These are phyloP conservation scores for Heteropelma amictum DNA, from an alignment of 2,888 invertebrate species.

Conservation along the genomic window DNA sequence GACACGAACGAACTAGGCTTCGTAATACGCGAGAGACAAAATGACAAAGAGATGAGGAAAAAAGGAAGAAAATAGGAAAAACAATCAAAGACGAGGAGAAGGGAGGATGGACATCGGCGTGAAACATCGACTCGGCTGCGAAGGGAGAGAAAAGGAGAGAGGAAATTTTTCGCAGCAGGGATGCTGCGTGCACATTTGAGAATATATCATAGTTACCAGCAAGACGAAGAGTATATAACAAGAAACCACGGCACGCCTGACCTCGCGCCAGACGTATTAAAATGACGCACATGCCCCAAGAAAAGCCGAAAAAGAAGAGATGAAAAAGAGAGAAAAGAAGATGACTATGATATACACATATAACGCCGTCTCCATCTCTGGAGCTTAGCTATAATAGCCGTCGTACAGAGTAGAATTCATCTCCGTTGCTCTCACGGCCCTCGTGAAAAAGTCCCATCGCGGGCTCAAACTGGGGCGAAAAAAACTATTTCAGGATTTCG, in stretches of 20 bases:
- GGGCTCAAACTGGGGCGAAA: conserved; percentile 3
- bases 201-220: conserved; percentile 12
- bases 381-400: conserved; percentile 13
- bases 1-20: conserved; percentile 51
- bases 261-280: conserved; percentile 76
- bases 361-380: neutral
- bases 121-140: conserved; percentile 57
- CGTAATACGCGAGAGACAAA: conserved; percentile 37
- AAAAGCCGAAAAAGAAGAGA: conserved; percentile 35
- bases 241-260: conserved; percentile 70
- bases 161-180: conserved; percentile 18
- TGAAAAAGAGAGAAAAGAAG: conserved; percentile 16
- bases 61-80: conserved; percentile 27
- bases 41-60: conserved; percentile 33
- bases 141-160: conserved; percentile 34
- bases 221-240: conserved; percentile 57
- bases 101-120: conserved; percentile 56
- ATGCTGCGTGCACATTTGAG: conserved; percentile 17
- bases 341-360: conserved; percentile 1
- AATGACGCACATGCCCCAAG: conserved; percentile 69
- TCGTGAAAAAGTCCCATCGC: conserved; percentile 36
- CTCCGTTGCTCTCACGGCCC: neutral
- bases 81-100: conserved; percentile 49
- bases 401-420: neutral
- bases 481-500: conserved; percentile 72